These are phyloP conservation scores for Ammodytes marinus DNA, from an alignment of 2,113 vertebrate species.

Conservation along the genomic window DNA sequence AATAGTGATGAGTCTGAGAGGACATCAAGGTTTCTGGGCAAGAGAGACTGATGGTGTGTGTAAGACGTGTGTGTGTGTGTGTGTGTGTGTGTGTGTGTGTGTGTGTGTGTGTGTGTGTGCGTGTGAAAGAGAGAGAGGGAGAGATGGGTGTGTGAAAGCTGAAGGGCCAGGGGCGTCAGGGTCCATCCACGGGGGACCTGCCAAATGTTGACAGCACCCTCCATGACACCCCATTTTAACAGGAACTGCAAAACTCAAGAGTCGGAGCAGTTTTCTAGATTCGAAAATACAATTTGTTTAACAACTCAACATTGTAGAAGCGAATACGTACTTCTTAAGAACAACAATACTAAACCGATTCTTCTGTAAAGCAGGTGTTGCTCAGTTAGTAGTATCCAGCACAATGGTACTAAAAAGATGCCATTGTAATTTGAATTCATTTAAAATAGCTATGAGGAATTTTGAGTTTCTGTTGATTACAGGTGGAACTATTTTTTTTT, in stretches of 20 bases:
- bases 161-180: conserved; percentile 22
- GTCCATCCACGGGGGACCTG: conserved; percentile 40
- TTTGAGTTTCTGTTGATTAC: no score
- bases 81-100: conserved; percentile 6
- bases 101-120: conserved; percentile 20
- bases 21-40: conserved; percentile 33
- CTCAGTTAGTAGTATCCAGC: neutral
- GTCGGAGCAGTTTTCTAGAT: neutral
- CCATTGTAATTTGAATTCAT: neutral
- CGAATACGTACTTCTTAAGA: neutral
- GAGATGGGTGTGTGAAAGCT: conserved; percentile 18
- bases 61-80: neutral
- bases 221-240: conserved; percentile 36
- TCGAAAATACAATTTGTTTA: neutral
- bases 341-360: neutral
- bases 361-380: neutral
- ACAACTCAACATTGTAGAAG: neutral
- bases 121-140: conserved; percentile 5
- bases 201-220: conserved; percentile 62
- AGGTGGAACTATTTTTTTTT: no score
- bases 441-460: neutral
- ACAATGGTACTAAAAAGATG: neutral
- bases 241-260: conserved; percentile 9
- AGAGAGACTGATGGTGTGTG: conserved; percentile 13
- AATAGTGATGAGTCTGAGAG: conserved; percentile 68